Evolutionary conservation across 2,888 invertebrate species (phyloP).

Genomic region (Dorcus hopei): DNA sequence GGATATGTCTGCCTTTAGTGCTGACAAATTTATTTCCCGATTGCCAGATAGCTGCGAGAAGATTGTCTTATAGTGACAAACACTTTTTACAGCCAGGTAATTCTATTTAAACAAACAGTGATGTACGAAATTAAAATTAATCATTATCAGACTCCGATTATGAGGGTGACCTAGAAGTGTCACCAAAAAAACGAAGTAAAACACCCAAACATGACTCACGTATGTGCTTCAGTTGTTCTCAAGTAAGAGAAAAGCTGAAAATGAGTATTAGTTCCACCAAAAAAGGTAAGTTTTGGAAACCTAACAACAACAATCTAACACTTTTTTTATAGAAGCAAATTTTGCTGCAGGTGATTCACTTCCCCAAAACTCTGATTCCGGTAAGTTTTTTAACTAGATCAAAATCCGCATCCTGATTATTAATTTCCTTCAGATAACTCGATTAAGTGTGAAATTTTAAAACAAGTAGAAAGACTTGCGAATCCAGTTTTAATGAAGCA

Average conservation of each 20-base stretch:
- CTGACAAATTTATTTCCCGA: constrained; percentile 66
- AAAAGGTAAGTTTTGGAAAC: constrained; percentile 6
- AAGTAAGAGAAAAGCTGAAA: constrained; percentile 15
- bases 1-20: constrained; percentile 69
- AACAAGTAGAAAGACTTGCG: constrained; percentile 70
- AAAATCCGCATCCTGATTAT: neutral
- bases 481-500: constrained; percentile 78
- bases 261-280: constrained; percentile 5
- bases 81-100: constrained; percentile 4
- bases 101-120: neutral
- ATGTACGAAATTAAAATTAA: too few species aligned
- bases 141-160: constrained; percentile 9
- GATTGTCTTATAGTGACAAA: constrained; percentile 22
- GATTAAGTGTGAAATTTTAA: constrained; percentile 56
- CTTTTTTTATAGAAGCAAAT: neutral
- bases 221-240: constrained; percentile 26
- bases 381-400: constrained; percentile 2
- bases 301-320: neutral
- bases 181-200: constrained; percentile 14
- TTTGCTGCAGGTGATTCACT: neutral
- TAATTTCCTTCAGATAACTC: constrained; percentile 5
- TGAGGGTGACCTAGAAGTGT: constrained; percentile 13
- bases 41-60: constrained; percentile 34
- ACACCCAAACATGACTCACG: constrained; percentile 21
- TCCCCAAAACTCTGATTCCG: neutral